These are phyloP conservation scores for Dermatemys mawii DNA, from an alignment of 2,113 vertebrate species.

Conservation along the genomic window DNA sequence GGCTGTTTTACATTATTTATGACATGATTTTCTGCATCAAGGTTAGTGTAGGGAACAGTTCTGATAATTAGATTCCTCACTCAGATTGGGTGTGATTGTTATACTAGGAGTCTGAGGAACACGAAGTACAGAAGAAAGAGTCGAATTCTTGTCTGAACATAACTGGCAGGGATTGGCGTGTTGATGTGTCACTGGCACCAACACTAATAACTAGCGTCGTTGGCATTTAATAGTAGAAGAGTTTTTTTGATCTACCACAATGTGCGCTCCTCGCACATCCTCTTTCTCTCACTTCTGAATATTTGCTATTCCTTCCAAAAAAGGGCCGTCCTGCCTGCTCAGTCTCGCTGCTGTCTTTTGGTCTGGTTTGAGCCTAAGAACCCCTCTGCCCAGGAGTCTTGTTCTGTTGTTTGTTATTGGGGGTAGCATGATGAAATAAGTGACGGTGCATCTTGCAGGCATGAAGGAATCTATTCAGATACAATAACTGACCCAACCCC, in stretches of 20 bases:
- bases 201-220: background rate
- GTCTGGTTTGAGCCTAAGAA: background rate
- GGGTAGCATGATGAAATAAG: background rate
- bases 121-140: background rate
- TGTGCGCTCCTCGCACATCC: background rate
- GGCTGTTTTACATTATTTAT: background rate
- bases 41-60: background rate
- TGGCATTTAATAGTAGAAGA: background rate
- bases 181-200: background rate
- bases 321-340: background rate
- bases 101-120: background rate
- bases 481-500: accelerated
- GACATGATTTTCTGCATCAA: background rate
- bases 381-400: background rate
- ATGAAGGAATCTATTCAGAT: background rate
- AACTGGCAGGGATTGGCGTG: background rate
- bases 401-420: background rate
- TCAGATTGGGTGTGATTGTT: background rate
- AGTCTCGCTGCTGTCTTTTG: background rate
- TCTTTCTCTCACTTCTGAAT: background rate
- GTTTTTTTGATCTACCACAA: background rate
- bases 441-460: background rate
- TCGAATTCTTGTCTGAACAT: background rate
- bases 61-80: background rate
- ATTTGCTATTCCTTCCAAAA: background rate